Evolutionary conservation across 2,113 vertebrate species (phyloP), one percentile per base, ranked within the genome.

Genomic region (Axis porcinus): DNA sequence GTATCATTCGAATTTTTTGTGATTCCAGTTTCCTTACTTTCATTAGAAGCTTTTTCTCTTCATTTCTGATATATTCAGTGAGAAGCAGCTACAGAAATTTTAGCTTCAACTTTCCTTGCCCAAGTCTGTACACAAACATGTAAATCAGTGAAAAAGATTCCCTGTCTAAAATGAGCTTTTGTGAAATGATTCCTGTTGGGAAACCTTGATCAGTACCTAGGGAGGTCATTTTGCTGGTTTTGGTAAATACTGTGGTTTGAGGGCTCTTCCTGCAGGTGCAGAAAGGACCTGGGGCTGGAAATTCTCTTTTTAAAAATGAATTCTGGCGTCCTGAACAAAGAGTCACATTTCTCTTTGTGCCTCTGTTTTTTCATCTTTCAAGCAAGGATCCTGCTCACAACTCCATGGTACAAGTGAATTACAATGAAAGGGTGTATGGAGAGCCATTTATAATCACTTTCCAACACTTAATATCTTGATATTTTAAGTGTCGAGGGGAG

Each of bases 31-130:
- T 91, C 28, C 40, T 92, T 76, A 62, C 30, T 88, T 96, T 83
- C 60, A 62, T 60, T 92, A 87, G 81, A 81, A 70, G 47, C 11
- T 27, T 86, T 86, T 97, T 83, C 45, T 94, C 30, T 92, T 95
- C 45, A 33, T 97, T 91, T 88, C 47, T 74, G 67, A 12, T 88
- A n/a, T n/a, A 25, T 45, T 88, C 47, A 54, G 12, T 93, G 76
- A 62, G 82, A 94, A 96, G 60, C 36, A 57, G 54, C 28, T 78
- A 52, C 4, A 64, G 79, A 94, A 54, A 64, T 28, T 88, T 96
- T 95, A 89, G 47, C 64, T 97, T 94, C 54, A 83, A 27, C 33
- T 83, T 86, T 92, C 89, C 93, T 93, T 96, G 92, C 70, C 55
- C 23, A 36, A 28, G 25, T 90, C 45, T 87, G 6, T 91, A 54